phyloP scores from a whole-genome alignment of 2,113 vertebrate genomes.

The Myanophis thanlyinensis region DNA sequence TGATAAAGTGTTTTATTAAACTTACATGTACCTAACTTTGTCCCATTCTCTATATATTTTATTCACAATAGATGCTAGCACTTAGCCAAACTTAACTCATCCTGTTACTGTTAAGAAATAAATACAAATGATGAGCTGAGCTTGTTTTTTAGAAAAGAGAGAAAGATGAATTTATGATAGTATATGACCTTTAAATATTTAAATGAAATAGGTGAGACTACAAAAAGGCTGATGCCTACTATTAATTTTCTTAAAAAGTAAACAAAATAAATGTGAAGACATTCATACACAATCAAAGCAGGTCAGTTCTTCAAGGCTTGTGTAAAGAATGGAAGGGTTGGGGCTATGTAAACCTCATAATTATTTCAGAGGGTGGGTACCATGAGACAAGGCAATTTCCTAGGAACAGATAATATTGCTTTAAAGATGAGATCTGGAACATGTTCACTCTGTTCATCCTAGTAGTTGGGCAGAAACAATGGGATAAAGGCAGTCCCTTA shows the following conservation, averaged over 20 bases:
- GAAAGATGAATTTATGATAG: background rate
- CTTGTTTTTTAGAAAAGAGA: background rate
- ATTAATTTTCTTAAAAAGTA: background rate
- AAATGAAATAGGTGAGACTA: background rate
- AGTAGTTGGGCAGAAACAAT: background rate
- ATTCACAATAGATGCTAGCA: background rate
- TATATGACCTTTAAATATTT: background rate
- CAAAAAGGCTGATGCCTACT: background rate
- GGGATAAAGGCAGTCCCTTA: background rate
- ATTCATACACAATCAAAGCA: background rate
- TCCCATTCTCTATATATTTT: background rate
- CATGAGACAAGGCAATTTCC: background rate
- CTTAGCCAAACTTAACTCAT: background rate
- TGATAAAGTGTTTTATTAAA: background rate
- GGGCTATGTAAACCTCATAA: background rate
- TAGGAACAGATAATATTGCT: background rate
- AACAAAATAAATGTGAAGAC: background rate
- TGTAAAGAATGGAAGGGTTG: background rate
- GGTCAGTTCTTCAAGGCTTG: background rate
- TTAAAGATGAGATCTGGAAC: background rate
- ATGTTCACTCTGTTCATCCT: background rate
- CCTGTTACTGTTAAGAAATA: background rate
- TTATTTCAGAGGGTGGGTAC: background rate
- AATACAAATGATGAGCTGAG: background rate
- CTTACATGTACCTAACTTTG: background rate